A percentile compares a stretch with the other conserved stretches of the same genome.
Conservation (phyloP, 1,140 invertebrate species). For the Leptinotarsa texana region DNA sequence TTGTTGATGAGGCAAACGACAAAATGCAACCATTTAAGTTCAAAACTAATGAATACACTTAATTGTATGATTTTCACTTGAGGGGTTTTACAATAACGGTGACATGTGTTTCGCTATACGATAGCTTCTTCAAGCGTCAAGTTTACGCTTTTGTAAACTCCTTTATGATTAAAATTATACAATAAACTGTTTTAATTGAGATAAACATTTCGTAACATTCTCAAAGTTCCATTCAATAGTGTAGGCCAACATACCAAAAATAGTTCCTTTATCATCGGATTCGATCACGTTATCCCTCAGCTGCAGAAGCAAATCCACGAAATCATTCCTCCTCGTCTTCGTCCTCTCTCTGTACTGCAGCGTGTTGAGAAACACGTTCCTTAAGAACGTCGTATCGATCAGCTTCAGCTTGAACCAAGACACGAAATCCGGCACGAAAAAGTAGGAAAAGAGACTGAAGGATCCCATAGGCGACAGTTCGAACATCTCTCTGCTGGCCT, state of each 20-base stretch:
- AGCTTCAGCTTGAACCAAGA: slow-evolving; percentile 47
- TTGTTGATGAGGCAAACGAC: too few relatives aligned
- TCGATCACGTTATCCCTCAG: slow-evolving; percentile 49
- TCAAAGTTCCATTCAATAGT: neutral
- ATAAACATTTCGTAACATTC: too few relatives aligned
- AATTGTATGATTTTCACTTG: too few relatives aligned
- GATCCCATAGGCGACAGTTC: slow-evolving; percentile 31
- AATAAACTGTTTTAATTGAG: too few relatives aligned
- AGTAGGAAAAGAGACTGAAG: slow-evolving; percentile 45
- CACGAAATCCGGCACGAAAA: slow-evolving; percentile 46
- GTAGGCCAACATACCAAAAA: slow-evolving; percentile 34
- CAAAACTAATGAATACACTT: too few relatives aligned
- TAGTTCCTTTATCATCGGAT: slow-evolving; percentile 18
- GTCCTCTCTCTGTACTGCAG: slow-evolving; percentile 47
- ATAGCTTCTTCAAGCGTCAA: too few relatives aligned
- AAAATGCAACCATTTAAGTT: too few relatives aligned
- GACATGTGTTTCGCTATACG: too few relatives aligned
- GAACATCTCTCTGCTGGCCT: slow-evolving; percentile 40
- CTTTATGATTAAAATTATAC: too few relatives aligned
- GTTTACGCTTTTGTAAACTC: too few relatives aligned
- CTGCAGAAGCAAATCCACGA: slow-evolving; percentile 63
- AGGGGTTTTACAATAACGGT: too few relatives aligned
- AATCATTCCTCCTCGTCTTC: slow-evolving; percentile 58
- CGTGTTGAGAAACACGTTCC: slow-evolving; percentile 45
- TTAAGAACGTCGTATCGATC: slow-evolving; percentile 47